Evolutionary conservation across 2,797 vertebrate species (phyloP).

Genomic region (Sebastes minor): DNA sequence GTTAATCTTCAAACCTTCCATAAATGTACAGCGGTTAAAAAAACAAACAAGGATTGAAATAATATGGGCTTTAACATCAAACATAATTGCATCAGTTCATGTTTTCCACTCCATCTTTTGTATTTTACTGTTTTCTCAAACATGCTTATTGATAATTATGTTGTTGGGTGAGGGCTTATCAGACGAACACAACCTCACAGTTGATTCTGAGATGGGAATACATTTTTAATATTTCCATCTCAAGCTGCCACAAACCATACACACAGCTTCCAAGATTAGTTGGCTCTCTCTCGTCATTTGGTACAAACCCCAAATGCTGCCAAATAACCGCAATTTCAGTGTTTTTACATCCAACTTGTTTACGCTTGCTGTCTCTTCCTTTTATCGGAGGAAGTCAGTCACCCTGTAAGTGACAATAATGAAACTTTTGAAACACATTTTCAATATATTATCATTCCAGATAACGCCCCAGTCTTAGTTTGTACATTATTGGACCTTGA

Average conservation of each 20-base stretch:
- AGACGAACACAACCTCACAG: background rate
- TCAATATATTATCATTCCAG: background rate
- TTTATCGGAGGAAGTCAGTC: background rate
- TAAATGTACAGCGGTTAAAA: background rate
- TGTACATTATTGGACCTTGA: background rate
- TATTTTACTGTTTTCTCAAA: background rate
- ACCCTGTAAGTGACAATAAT: background rate
- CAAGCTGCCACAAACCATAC: slow-evolving; percentile 16
- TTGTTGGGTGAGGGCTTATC: background rate
- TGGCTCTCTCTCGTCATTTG: slow-evolving; percentile 13
- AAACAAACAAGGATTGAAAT: background rate
- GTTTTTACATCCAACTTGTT: background rate
- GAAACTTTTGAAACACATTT: background rate
- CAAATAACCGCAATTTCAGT: background rate
- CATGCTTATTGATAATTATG: background rate
- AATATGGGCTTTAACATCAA: background rate
- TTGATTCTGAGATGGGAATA: background rate
- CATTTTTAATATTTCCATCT: slow-evolving; percentile 9
- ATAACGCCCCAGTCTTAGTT: background rate
- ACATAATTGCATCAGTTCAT: background rate
- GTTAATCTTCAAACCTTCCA: background rate
- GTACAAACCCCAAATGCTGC: background rate
- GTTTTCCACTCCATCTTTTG: background rate
- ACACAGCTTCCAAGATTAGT: slow-evolving; percentile 15
- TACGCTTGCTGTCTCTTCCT: background rate